Evolutionary conservation across 2,113 vertebrate genomes (phyloP), one percentile per base, ranked within the genome.

Genomic region (Propithecus coquereli): DNA sequence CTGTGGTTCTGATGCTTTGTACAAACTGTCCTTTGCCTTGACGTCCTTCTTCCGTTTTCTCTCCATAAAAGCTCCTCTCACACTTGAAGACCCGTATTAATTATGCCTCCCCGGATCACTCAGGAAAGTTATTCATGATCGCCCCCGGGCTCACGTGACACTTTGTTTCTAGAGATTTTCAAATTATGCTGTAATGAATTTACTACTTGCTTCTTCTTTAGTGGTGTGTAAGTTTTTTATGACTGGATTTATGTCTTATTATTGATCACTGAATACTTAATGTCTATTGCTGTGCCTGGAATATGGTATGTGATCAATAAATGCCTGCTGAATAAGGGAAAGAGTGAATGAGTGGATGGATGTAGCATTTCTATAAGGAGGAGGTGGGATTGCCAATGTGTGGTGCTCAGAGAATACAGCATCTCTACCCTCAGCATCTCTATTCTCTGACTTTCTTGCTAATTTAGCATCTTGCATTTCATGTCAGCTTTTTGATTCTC

Each of bases 241-340:
- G 47, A 57, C 30, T 27, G 8, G 3, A 16, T 43, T 43, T 14
- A n/a, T 17, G 30, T 2, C 8, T 1, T 66, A 22, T 61, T 32
- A 47, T 43, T 22, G 37, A 70, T 54, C 17, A 40, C 32, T 74
- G 54, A 22, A 65, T 10, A 14, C 17, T 3, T 32, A n/a, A 27
- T 3, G 0, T 59, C 12, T 43, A 14, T 6, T 0, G 0, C n/a
- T 43, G 20, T 43, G 30, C 47, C 40, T 83, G 43, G 20, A 52
- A 57, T 14, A n/a, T 22, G 17, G 5, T 1, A 40, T 10, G 45
- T 34, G 13, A 71, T 54, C n/a, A 54, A 74, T 2, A 30, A 3
- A 82, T 27, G 17, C 11, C 7, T 22, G 8, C 40, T 57, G 40
- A 82, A 47, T 6, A 57, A 76, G 22, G 43, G 25, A 10, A 45